Conservation (phyloP, 1,140 invertebrate genomes). For the Dreissena polymorpha region DNA sequence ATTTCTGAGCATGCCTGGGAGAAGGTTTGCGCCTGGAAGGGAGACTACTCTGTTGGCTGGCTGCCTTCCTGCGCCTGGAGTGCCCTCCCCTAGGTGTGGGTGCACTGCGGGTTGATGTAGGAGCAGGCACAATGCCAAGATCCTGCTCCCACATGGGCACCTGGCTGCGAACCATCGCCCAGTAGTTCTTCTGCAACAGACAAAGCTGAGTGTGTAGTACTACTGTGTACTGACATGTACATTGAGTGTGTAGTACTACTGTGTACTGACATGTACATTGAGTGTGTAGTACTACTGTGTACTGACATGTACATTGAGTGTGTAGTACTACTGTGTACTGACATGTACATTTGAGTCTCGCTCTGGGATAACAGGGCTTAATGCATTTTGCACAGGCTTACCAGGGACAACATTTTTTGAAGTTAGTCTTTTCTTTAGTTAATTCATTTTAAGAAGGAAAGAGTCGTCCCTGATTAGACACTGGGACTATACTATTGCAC, state of each 20-base stretch:
- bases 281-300: neutral
- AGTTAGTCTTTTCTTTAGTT: no score
- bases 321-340: neutral
- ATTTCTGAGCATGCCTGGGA: no score
- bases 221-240: neutral
- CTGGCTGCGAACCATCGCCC: slow-evolving; percentile 54
- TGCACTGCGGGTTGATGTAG: neutral
- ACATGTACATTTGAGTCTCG: neutral
- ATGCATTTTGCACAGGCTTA: neutral
- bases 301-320: neutral
- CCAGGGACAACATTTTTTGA: no score
- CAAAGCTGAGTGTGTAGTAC: neutral
- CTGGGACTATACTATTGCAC: no score
- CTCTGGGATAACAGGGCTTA: neutral
- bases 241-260: neutral
- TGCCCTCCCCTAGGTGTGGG: neutral
- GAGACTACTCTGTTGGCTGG: neutral
- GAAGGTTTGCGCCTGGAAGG: neutral
- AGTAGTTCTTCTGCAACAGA: slow-evolving; percentile 53
- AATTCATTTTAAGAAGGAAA: no score
- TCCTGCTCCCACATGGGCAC: slow-evolving; percentile 55
- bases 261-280: neutral
- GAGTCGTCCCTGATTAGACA: no score
- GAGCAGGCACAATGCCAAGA: slow-evolving; percentile 13
- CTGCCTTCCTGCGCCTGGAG: neutral